Conservation (phyloP, 2,797 vertebrate genomes). For the Channa striata region DNA sequence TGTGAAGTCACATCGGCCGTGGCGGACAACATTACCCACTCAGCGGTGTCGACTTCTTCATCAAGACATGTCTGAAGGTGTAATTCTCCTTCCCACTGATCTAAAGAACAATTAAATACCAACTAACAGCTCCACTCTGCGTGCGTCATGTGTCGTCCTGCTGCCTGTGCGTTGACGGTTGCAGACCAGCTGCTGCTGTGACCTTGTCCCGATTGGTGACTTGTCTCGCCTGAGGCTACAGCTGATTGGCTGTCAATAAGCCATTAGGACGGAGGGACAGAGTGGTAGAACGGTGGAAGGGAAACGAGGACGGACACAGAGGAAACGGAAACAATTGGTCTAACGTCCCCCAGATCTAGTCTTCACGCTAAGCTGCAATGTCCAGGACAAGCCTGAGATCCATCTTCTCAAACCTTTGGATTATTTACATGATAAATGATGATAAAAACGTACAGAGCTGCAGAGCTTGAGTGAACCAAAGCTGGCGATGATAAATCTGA, state of each 20-base stretch:
- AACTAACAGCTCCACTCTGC: not conserved
- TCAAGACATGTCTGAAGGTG: too few species aligned
- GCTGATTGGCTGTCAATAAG: slow-evolving; percentile 86
- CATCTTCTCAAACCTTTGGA: too few species aligned
- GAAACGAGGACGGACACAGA: not conserved
- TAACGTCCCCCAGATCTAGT: too few species aligned
- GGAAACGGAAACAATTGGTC: not conserved
- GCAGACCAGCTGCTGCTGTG: slow-evolving; percentile 58
- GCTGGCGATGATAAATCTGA: not conserved
- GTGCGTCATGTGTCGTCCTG: not conserved
- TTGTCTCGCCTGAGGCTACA: slow-evolving; percentile 77
- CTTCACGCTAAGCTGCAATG: too few species aligned
- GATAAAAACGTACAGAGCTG: not conserved
- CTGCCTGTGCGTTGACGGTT: slow-evolving; percentile 14
- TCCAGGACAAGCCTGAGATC: too few species aligned
- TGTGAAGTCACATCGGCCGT: too few species aligned
- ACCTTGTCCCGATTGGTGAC: slow-evolving; percentile 90
- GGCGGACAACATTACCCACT: too few species aligned
- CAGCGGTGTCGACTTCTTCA: too few species aligned
- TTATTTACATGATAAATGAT: not conserved
- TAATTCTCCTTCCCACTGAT: too few species aligned
- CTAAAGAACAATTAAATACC: not conserved
- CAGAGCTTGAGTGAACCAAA: not conserved
- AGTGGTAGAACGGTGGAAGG: slow-evolving; percentile 18
- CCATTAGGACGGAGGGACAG: slow-evolving; percentile 71